Base-by-base conservation (phyloP, 1,140 invertebrate species). In the Lepidurus arcticus region DNA sequence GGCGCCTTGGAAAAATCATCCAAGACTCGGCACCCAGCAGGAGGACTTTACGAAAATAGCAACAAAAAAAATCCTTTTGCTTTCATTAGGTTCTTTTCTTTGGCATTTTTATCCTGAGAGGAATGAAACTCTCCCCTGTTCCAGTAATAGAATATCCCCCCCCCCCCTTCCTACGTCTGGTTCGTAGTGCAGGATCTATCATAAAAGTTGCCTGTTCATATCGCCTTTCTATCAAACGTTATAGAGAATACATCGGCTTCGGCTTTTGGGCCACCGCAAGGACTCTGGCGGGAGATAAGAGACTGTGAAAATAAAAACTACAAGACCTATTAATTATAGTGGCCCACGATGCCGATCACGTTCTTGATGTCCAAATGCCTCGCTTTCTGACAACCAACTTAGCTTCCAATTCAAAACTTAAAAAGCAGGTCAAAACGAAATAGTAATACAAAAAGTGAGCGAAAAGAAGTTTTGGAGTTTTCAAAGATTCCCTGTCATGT, bases 181-280 rank as follows among this genome's bases (percentile, higher is more conserved):
- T 34, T 65, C 53, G 53, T 16, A 9, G 53, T n/a, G 1, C 13
- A 65, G 53, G 53, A 65, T 13, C 16, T 7, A 7, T 21, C 53
- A 65, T 10, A 65, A 65, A 65, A 65, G 53, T 65, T 65, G 53
- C 53, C 53, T 65, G 21, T 65, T 65, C 53, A 65, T 65, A 65
- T 65, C 53, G 53, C 53, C n/a, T 65, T 65, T 65, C 53, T 13
- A 65, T 65, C 53, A 65, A 65, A 65, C 53, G 13, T 65, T 65
- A 11, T 65, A 21, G 21, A 16, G 53, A 65, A 13, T 7, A 16
- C n/a, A 21, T 65, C 53, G 53, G 53, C 13, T 13, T 65, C 53
- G 16, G 53, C 53, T 65, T 21, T 21, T 65, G 53, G 53, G 21
- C 21, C 53, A 7, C 13, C 16, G 53, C 53, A 65, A 65, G 53